Conservation (phyloP, 2,113 vertebrate genomes). For the Columba livia region DNA sequence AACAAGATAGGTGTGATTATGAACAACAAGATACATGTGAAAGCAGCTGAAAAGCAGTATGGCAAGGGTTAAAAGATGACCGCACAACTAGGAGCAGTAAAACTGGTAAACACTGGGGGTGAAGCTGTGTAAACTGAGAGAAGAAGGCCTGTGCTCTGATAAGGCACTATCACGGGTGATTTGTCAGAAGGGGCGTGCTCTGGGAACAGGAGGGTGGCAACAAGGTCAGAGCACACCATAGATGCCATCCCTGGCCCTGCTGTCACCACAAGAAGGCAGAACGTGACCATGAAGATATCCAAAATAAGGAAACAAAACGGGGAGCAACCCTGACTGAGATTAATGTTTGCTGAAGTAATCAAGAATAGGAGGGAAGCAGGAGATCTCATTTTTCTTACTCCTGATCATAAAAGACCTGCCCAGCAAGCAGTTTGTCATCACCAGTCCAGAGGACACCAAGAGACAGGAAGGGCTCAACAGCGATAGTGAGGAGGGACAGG, state of each 20-base stretch:
- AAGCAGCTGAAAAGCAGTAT: neutral
- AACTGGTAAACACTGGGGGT: neutral
- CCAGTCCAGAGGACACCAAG: rapidly evolving
- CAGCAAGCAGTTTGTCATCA: neutral
- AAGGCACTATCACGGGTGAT: neutral
- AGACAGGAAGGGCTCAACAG: neutral
- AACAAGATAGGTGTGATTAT: neutral
- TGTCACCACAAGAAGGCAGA: neutral
- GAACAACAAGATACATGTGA: neutral
- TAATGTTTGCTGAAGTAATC: neutral
- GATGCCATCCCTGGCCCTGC: neutral
- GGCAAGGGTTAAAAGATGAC: neutral
- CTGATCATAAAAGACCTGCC: neutral
- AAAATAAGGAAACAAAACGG: neutral
- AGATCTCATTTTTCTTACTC: neutral
- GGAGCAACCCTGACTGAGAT: neutral
- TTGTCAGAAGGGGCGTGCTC: neutral
- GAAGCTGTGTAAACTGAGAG: neutral
- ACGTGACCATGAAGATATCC: neutral
- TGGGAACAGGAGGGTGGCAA: neutral
- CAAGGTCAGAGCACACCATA: neutral
- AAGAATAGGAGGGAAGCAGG: neutral
- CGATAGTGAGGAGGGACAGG: rapidly evolving
- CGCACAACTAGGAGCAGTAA: neutral
- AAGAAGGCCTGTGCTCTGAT: neutral